Evolutionary conservation across 2,797 vertebrate genomes (phyloP), one percentile per base, ranked within the genome.

Genomic region (Mastacembelus armatus): DNA sequence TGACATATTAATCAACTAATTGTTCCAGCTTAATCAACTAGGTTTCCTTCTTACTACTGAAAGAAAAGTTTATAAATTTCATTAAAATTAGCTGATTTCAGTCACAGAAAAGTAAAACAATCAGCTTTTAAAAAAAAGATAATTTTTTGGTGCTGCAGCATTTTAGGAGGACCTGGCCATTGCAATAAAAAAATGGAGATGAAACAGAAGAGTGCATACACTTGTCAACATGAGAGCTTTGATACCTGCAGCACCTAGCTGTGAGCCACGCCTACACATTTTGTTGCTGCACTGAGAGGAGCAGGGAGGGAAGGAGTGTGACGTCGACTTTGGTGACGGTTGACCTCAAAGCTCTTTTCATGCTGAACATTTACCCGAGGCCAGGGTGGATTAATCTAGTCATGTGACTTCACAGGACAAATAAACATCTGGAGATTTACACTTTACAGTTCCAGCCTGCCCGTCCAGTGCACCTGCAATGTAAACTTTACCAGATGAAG

Each of bases 401-500:
- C 95, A 95, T 84, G 90, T 96, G 95, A 95, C 88, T 74, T 77
- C 45, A 24, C 56, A 85, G 90, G 91, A 94, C 93, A 95, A 95
- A 96, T 94, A 96, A 96, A 95, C 94, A 97, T 96, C 94, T 95
- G 94, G 93, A 93, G 94, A 94, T 95, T 94, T 96, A 95, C 93
- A 94, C 93, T 92, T 94, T 96, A 95, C 93, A 94, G 93, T 92
- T 93, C 92, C 91, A 94, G 93, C 88, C 91, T 91, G 63, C 91
- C 93, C 88, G 91, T 95, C 92, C 95, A 95, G 94, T 93, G 93
- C 89, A 92, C 94, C 93, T 91, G 93, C 94, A 95, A 92, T 95
- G 95, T 96, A 96, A 97, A 98, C 96, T 96, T 95, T 91, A 95
- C 91, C 95, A 96, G 95, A 96, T 95, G 94, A 96, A 95, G 93